These are phyloP conservation scores for Todiramphus chloris DNA, from an alignment of 2,113 vertebrate species.

Conservation along the genomic window DNA sequence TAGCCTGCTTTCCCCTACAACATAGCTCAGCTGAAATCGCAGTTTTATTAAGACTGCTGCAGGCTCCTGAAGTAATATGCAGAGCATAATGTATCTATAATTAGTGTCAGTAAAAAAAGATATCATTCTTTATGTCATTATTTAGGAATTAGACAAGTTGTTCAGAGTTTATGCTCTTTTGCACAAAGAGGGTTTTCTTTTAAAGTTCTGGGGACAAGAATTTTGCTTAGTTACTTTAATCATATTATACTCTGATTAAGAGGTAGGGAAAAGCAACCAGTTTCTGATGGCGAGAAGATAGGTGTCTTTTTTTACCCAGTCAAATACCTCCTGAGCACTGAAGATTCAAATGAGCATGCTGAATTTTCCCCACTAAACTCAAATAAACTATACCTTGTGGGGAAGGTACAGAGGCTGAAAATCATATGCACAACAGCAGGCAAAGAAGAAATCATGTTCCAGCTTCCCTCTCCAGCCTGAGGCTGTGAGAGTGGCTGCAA, in stretches of 20 bases:
- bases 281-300: not conserved
- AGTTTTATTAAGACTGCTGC: not conserved
- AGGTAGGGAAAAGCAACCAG: not conserved
- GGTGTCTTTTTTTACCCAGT: not conserved
- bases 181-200: not conserved
- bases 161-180: not conserved
- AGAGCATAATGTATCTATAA: constrained; percentile 3
- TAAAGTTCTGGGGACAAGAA: not conserved
- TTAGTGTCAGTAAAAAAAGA: constrained; percentile 1
- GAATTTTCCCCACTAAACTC: not conserved
- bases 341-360: not conserved
- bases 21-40: not conserved
- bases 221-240: not conserved
- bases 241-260: not conserved
- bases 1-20: not conserved
- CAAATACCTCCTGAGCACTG: not conserved
- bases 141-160: not conserved
- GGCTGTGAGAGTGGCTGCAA: not conserved
- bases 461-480: not conserved
- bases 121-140: constrained; percentile 1
- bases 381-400: not conserved
- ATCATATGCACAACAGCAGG: not conserved
- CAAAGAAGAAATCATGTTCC: not conserved
- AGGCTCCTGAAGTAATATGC: not conserved
- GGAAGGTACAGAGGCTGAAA: not conserved